A percentile compares a stretch with the other conserved stretches of the same genome.
Conservation (phyloP, 1,140 invertebrate genomes). For the Nautilus pompilius region DNA sequence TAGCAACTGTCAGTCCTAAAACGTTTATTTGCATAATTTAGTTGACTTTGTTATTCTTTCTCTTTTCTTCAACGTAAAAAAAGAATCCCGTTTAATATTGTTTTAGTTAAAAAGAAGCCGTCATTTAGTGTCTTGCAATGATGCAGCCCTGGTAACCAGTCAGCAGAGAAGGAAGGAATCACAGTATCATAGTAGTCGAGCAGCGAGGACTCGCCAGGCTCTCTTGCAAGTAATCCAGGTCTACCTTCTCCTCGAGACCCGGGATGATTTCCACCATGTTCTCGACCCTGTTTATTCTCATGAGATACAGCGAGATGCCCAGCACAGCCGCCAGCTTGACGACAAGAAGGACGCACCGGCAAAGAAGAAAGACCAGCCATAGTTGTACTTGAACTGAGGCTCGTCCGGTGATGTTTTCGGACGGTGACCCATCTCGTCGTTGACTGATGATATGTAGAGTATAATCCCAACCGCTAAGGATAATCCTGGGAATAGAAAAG, state of each 20-base stretch:
- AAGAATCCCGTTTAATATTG: no score
- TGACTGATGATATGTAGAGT: constrained; percentile 44
- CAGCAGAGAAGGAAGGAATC: no score
- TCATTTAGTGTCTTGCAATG: no score
- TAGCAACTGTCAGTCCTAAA: no score
- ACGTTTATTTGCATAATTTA: no score
- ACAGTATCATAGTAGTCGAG: no score
- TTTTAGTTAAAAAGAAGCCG: no score
- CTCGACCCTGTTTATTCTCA: constrained; percentile 23
- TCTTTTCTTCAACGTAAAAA: no score
- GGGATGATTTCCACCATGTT: constrained; percentile 36
- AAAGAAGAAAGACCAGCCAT: constrained; percentile 47
- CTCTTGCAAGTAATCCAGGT: constrained; percentile 4
- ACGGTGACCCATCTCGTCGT: constrained; percentile 42
- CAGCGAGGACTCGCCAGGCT: no score
- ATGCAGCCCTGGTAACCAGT: no score
- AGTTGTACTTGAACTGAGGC: constrained; percentile 28
- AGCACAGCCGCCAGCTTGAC: constrained; percentile 38
- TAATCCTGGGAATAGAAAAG: constrained; percentile 30
- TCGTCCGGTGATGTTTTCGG: constrained; percentile 16
- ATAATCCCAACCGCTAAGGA: constrained; percentile 38
- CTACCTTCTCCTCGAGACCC: constrained; percentile 32
- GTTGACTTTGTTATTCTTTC: no score
- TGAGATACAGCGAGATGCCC: constrained; percentile 36
- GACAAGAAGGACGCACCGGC: constrained; percentile 34